Conservation (phyloP, 2,797 vertebrate species). For the Neosilurus hyrtlii region DNA sequence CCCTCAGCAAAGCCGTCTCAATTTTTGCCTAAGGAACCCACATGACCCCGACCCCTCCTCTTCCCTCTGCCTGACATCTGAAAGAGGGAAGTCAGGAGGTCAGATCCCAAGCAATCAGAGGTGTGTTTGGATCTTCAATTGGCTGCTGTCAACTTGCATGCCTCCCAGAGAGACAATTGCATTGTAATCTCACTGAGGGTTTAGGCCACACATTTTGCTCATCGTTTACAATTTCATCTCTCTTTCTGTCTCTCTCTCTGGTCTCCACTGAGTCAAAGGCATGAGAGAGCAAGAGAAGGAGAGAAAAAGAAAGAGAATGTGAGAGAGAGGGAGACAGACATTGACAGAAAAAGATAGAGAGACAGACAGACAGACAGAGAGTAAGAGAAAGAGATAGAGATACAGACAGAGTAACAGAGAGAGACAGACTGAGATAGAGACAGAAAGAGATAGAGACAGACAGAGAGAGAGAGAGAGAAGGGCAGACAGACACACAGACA, state of each 20-base stretch:
- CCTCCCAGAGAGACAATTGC: constrained; percentile 43
- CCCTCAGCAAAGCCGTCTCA: constrained; percentile 36
- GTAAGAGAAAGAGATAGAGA: no score
- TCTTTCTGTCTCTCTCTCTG: neutral
- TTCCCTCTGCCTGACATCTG: constrained; percentile 64
- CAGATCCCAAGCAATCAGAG: constrained; percentile 70
- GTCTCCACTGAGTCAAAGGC: neutral
- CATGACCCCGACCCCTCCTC: constrained; percentile 56
- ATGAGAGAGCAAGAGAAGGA: neutral
- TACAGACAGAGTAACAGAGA: no score
- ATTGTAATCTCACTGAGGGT: constrained; percentile 34
- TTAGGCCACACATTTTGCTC: constrained; percentile 45
- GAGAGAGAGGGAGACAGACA: neutral
- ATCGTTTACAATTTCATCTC: constrained; percentile 30
- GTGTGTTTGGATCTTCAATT: constrained; percentile 70
- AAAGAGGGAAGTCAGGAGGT: constrained; percentile 71
- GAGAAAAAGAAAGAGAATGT: neutral
- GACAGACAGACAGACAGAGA: no score
- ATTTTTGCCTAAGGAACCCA: constrained; percentile 42
- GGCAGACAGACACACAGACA: no score
- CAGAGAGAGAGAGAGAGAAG: no score
- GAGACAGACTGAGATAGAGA: no score
- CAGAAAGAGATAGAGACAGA: no score
- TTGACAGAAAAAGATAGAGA: no score
- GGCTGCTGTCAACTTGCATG: constrained; percentile 45